phyloP scores from a whole-genome alignment of 2,888 invertebrate species.

The Orchesella flavescens region DNA sequence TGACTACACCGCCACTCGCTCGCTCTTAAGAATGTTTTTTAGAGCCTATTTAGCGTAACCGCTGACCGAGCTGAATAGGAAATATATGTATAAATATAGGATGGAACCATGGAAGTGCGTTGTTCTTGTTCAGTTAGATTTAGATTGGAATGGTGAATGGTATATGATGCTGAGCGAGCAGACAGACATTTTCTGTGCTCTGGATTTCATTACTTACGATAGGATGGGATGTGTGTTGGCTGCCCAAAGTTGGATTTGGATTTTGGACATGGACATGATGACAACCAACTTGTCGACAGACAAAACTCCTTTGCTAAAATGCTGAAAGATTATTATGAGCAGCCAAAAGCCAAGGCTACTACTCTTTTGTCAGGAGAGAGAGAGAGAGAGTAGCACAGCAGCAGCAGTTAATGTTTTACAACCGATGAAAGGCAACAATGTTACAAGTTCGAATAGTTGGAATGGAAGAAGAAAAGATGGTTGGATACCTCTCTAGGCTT shows the following conservation, averaged over 20 bases:
- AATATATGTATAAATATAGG: too few relatives aligned
- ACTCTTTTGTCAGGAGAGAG: neutral
- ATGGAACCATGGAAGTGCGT: neutral
- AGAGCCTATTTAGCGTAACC: neutral
- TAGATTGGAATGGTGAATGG: too few relatives aligned
- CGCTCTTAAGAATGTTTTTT: neutral
- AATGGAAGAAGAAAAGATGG: slow-evolving; percentile 23
- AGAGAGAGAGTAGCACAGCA: neutral
- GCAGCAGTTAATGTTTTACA: slow-evolving; percentile 18
- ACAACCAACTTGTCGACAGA: slow-evolving; percentile 41
- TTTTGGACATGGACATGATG: slow-evolving; percentile 8
- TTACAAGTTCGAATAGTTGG: too few relatives aligned
- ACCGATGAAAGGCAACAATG: slow-evolving; percentile 8
- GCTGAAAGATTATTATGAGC: neutral
- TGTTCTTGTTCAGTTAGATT: neutral
- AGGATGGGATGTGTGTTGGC: neutral
- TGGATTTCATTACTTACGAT: slow-evolving; percentile 44
- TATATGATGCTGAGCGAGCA: too few relatives aligned
- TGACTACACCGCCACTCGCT: neutral
- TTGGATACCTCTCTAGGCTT: neutral
- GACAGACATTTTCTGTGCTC: slow-evolving; percentile 9
- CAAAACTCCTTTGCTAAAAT: slow-evolving; percentile 7
- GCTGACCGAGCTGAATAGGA: neutral
- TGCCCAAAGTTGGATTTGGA: slow-evolving; percentile 8
- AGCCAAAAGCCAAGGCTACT: neutral